These are phyloP conservation scores for Agonopterix arenella DNA, from an alignment of 2,888 invertebrate species.

Conservation along the genomic window DNA sequence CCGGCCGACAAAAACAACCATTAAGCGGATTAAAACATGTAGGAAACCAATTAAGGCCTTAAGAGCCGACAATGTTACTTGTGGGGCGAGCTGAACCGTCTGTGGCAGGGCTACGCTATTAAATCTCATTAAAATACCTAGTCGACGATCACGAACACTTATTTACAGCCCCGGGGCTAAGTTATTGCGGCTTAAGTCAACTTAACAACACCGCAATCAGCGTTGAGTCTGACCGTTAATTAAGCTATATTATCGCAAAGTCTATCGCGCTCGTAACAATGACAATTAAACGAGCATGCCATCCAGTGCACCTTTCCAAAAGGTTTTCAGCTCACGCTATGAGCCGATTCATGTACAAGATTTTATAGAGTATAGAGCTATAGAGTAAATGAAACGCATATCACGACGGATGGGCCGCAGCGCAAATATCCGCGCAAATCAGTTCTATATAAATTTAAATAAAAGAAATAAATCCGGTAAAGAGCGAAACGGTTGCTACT, in stretches of 20 bases:
- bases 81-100: slow-evolving; percentile 27
- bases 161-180: slow-evolving; percentile 49
- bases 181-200: slow-evolving; percentile 51
- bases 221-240: slow-evolving; percentile 53
- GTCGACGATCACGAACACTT: slow-evolving; percentile 58
- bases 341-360: no score
- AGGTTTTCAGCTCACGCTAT: not conserved
- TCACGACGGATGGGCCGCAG: no score
- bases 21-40: slow-evolving; percentile 60
- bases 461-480: no score
- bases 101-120: slow-evolving; percentile 39
- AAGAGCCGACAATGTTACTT: slow-evolving; percentile 50
- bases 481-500: no score
- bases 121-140: slow-evolving; percentile 66
- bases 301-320: not conserved
- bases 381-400: no score
- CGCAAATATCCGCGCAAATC: no score
- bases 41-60: slow-evolving; percentile 63
- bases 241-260: slow-evolving; percentile 56
- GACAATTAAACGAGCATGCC: slow-evolving; percentile 25
- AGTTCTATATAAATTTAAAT: no score
- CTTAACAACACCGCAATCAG: slow-evolving; percentile 50
- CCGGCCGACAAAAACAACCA: slow-evolving; percentile 49
- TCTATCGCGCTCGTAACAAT: slow-evolving; percentile 33
- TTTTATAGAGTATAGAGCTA: no score